phyloP scores from a whole-genome alignment of 2,888 invertebrate genomes.

The Cabera pusaria region DNA sequence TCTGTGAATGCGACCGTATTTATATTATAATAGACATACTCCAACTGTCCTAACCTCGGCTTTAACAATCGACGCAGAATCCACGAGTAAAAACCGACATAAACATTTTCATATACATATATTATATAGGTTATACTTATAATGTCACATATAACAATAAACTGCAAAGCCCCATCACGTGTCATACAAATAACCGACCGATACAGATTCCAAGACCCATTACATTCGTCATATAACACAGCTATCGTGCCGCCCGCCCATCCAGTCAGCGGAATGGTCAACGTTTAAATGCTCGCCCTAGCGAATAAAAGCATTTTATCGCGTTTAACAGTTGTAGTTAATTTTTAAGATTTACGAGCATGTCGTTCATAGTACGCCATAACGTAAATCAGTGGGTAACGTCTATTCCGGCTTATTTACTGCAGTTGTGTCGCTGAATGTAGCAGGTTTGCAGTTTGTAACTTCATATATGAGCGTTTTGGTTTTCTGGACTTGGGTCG shows the following conservation, averaged over 20 bases:
- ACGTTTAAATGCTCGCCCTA: slow-evolving; percentile 3
- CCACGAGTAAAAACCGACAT: no score
- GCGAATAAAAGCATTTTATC: slow-evolving; percentile 26
- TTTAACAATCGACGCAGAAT: no score
- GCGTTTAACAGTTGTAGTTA: slow-evolving; percentile 34
- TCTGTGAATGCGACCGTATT: no score
- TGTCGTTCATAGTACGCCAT: slow-evolving; percentile 49
- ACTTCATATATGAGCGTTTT: no score
- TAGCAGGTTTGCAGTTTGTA: no score
- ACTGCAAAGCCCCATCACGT: no score
- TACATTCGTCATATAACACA: slow-evolving; percentile 6
- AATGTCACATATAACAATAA: no score
- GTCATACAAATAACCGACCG: slow-evolving; percentile 6
- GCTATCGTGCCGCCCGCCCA: slow-evolving; percentile 8
- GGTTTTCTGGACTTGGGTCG: no score
- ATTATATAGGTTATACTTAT: no score
- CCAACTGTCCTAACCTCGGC: no score
- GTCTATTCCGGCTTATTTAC: slow-evolving; percentile 51
- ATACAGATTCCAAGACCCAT: slow-evolving; percentile 1
- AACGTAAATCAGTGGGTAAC: slow-evolving; percentile 53
- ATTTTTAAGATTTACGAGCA: slow-evolving; percentile 47
- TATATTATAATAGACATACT: no score
- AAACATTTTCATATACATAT: no score
- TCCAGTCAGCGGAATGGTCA: slow-evolving; percentile 11
- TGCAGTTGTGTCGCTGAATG: slow-evolving; percentile 23